Evolutionary conservation across 1,140 invertebrate species (phyloP).

Genomic region (Drosophila saltans): DNA sequence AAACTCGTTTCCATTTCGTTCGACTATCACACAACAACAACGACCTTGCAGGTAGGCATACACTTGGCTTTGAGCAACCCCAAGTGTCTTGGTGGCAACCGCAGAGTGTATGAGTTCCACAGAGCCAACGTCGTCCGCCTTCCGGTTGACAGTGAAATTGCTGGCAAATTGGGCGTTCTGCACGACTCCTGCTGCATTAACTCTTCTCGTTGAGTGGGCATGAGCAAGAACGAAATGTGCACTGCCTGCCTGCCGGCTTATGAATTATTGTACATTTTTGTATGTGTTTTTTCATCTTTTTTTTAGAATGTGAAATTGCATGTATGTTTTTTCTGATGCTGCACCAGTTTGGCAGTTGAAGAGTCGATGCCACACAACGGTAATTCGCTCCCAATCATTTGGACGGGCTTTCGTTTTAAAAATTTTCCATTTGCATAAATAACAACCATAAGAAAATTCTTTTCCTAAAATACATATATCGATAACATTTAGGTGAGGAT

Average conservation of each 20-base stretch:
- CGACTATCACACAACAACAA: slow-evolving; percentile 23
- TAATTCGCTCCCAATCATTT: slow-evolving; percentile 71
- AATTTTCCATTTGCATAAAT: slow-evolving; percentile 61
- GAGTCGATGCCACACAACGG: slow-evolving; percentile 53
- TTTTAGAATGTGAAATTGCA: slow-evolving; percentile 77
- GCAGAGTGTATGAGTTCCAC: background rate
- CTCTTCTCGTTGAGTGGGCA: slow-evolving; percentile 50
- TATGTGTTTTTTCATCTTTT: slow-evolving; percentile 72
- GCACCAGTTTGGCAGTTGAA: slow-evolving; percentile 57
- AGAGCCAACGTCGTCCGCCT: slow-evolving; percentile 17
- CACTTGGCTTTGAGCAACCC: slow-evolving; percentile 28
- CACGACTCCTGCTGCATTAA: slow-evolving; percentile 53
- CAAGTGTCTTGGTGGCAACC: background rate
- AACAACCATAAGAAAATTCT: slow-evolving; percentile 30
- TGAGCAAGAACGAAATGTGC: too few relatives aligned
- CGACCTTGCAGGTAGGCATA: slow-evolving; percentile 69
- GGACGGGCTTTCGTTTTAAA: slow-evolving; percentile 68
- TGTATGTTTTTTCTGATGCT: slow-evolving; percentile 26
- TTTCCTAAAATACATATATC: slow-evolving; percentile 23
- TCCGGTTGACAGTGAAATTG: slow-evolving; percentile 74
- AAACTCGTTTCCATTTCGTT: slow-evolving; percentile 76
- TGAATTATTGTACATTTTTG: slow-evolving; percentile 76
- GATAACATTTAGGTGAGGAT: slow-evolving; percentile 13
- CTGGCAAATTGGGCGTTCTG: slow-evolving; percentile 60
- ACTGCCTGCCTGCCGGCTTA: slow-evolving; percentile 68